phyloP scores from a whole-genome alignment of 2,888 invertebrate genomes.

The Zhengitettix transpicula region DNA sequence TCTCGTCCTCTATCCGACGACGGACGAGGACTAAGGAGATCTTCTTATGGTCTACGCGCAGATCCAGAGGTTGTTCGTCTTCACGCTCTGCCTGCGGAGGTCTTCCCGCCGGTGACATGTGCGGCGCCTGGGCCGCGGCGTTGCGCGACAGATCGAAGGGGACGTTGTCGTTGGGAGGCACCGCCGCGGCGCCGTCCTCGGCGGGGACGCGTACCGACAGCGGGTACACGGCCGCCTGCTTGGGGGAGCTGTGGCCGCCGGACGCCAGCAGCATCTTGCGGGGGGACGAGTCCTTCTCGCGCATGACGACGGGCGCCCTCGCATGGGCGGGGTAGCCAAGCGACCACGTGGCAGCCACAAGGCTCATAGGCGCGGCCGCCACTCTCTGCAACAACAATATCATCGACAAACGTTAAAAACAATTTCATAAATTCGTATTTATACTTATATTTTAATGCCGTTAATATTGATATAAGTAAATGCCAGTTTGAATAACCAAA shows the following conservation, averaged over 20 bases:
- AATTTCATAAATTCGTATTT: too few relatives aligned
- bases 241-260: constrained; percentile 46
- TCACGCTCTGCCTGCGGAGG: constrained; percentile 24
- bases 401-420: too few relatives aligned
- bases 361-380: constrained; percentile 42
- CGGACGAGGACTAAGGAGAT: constrained; percentile 27
- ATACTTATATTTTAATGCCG: too few relatives aligned
- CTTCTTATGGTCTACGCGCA: constrained; percentile 74
- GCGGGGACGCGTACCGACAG: constrained; percentile 38
- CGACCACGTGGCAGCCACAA: constrained; percentile 47
- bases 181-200: constrained; percentile 8
- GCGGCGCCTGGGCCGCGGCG: constrained; percentile 9
- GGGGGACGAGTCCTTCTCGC: constrained; percentile 85
- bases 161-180: constrained; percentile 23
- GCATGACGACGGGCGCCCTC: constrained; percentile 52
- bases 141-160: constrained; percentile 49
- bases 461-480: too few relatives aligned
- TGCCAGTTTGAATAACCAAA: too few relatives aligned
- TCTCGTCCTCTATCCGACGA: constrained; percentile 59
- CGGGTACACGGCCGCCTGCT: constrained; percentile 58
- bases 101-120: constrained; percentile 23
- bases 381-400: constrained; percentile 3
- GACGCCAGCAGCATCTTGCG: constrained; percentile 56
- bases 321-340: constrained; percentile 28
- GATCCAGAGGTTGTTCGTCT: constrained; percentile 72